Base-by-base conservation (phyloP, 2,888 invertebrate genomes). In the Quadroppia sp. region DNA sequence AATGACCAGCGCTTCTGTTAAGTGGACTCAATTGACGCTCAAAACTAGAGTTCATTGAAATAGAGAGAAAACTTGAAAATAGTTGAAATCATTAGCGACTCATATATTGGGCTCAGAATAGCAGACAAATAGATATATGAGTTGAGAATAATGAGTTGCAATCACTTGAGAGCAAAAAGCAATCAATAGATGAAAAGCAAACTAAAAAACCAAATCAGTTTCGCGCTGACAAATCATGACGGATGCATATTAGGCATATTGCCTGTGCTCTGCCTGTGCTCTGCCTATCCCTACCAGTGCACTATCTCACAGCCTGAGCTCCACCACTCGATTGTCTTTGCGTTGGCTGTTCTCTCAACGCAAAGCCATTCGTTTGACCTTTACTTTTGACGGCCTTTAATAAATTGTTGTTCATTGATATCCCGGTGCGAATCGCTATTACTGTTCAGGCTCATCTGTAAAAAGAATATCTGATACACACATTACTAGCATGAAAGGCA, bases 191-290 rank as follows among this genome's bases (percentile, higher is more conserved):
- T 67, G 42, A 67, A 42, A 61, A 61, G 32, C n/a, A 30, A 61
- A 9, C 15, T 30, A 61, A 32, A 32, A 61, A 61, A 1, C 61
- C 28, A 25, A 61, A 32, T 36, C 23, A 36, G 32, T 61, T 42
- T 42, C 23, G 13, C 42, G 67, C 67, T 67, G 67, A 67, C 67
- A 67, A 67, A 67, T 67, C 67, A 67, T 67, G 67, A 67, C 67
- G 36, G 67, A 67, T 67, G n/a, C 36, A 42, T 67, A 67, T 67
- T 61, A 61, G 61, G 25, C 61, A 67, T 67, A 36, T 40, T 36
- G 67, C 32, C 42, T 15, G 13, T 36, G 32, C 28, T 28, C 13
- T 28, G 20, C 53, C 48, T n/a, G 3, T 48, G n/a, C n/a, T n/a
- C n/a, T n/a, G n/a, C n/a, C n/a, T n/a, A n/a, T n/a, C n/a, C n/a